Conservation (phyloP, 2,797 vertebrate species). For the Amphiprion clarkii region DNA sequence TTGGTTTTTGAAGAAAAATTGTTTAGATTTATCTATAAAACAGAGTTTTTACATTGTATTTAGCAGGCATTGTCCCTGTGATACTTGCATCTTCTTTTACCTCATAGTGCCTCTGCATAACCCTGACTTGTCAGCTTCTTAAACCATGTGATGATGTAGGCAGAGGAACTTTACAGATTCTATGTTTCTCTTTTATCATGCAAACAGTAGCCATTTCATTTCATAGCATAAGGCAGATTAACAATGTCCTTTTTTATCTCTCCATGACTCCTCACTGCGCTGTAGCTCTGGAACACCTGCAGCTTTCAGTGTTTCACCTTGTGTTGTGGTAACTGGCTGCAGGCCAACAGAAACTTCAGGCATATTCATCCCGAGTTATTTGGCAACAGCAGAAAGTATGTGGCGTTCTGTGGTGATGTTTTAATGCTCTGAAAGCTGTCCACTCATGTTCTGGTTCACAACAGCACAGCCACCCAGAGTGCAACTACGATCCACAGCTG, state of each 20-base stretch:
- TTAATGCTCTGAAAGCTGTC: conserved; percentile 53
- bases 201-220: conserved; percentile 48
- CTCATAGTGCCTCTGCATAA: too few species aligned
- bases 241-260: conserved; percentile 44
- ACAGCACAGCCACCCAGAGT: conserved; percentile 33
- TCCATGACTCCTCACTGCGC: conserved; percentile 12
- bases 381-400: conserved; percentile 52
- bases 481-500: conserved; percentile 46
- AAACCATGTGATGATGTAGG: conserved; percentile 7
- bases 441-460: conserved; percentile 25
- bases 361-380: conserved; percentile 49
- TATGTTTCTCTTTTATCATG: conserved; percentile 44
- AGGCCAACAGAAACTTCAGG: conserved; percentile 57
- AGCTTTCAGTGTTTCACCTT: conserved; percentile 55
- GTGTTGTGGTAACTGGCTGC: conserved; percentile 43
- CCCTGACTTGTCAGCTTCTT: too few species aligned
- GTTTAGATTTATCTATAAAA: too few species aligned
- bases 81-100: too few species aligned
- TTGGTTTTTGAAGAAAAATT: too few species aligned
- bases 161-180: conserved; percentile 23
- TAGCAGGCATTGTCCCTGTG: too few species aligned
- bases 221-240: conserved; percentile 21
- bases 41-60: too few species aligned
- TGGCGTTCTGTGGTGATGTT: conserved; percentile 47
- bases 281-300: conserved; percentile 60